A percentile compares a stretch with the other conserved stretches of the same genome.
Conservation (phyloP, 2,888 invertebrate genomes). For the Sturmia bella region DNA sequence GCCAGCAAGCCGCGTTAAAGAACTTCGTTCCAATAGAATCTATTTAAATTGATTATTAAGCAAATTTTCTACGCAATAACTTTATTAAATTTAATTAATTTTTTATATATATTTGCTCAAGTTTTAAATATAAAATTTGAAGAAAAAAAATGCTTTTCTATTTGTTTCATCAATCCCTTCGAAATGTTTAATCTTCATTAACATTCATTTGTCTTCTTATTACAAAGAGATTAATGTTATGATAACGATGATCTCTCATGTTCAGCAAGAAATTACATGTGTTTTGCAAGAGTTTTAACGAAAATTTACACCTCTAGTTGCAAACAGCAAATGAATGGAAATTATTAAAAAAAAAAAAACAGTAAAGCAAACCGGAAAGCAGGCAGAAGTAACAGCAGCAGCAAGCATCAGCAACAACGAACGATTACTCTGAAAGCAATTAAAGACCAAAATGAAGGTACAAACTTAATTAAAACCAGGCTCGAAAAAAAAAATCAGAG, state of each 20-base stretch:
- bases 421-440: constrained; percentile 65
- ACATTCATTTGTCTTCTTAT: constrained; percentile 34
- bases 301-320: constrained; percentile 61
- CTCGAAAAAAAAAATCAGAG: background rate
- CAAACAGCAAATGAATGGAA: constrained; percentile 26
- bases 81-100: no score
- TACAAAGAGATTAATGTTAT: constrained; percentile 49
- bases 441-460: constrained; percentile 42
- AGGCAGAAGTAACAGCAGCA: background rate
- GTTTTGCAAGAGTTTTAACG: constrained; percentile 48
- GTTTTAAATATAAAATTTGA: no score
- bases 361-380: constrained; percentile 10
- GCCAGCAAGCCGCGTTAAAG: no score
- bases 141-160: no score
- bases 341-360: constrained; percentile 44
- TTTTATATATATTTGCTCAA: no score
- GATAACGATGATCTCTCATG: constrained; percentile 43
- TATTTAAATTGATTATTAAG: no score
- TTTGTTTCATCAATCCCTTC: background rate
- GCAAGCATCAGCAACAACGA: background rate
- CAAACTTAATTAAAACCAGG: constrained; percentile 50
- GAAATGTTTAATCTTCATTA: constrained; percentile 27
- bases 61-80: no score
- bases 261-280: constrained; percentile 61
- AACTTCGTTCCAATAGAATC: no score